phyloP scores from a whole-genome alignment of 2,797 vertebrate genomes.

The Clarias platycephalus region DNA sequence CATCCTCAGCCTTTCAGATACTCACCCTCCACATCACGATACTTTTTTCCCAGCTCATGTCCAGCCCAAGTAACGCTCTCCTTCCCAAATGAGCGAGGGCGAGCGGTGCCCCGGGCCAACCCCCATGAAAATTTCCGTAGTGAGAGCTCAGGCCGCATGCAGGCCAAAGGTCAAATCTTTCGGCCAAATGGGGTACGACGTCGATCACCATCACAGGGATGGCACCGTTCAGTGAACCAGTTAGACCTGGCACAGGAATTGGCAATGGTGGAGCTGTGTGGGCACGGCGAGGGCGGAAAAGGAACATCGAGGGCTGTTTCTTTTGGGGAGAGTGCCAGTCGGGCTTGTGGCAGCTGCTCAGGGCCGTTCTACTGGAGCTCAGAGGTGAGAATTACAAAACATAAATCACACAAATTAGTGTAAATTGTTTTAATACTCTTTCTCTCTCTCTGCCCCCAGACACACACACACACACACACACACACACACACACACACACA shows the following conservation, averaged over 20 bases:
- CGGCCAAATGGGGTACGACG: constrained; percentile 60
- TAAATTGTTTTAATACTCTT: background rate
- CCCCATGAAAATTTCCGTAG: constrained; percentile 58
- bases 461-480: too few relatives aligned
- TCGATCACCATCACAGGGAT: constrained; percentile 62
- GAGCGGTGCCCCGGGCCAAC: constrained; percentile 65
- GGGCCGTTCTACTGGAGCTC: constrained; percentile 44
- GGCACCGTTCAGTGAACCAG: constrained; percentile 78
- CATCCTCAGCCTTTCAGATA: constrained; percentile 72
- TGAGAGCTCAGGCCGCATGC: constrained; percentile 68
- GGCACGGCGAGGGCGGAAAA: constrained; percentile 52
- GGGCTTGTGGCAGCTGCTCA: constrained; percentile 30
- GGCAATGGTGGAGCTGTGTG: constrained; percentile 70
- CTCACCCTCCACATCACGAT: constrained; percentile 62
- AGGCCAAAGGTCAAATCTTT: constrained; percentile 51
- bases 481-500: too few relatives aligned
- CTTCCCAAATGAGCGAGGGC: constrained; percentile 68
- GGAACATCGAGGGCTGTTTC: constrained; percentile 17
- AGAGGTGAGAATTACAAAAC: constrained; percentile 49
- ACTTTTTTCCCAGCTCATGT: constrained; percentile 61
- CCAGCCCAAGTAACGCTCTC: constrained; percentile 39
- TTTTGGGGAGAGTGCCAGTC: constrained; percentile 28
- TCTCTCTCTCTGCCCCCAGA: background rate
- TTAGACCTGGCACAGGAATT: constrained; percentile 78
- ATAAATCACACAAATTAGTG: background rate